Conservation (phyloP, 1,140 invertebrate genomes). For the Drosophila ambigua region DNA sequence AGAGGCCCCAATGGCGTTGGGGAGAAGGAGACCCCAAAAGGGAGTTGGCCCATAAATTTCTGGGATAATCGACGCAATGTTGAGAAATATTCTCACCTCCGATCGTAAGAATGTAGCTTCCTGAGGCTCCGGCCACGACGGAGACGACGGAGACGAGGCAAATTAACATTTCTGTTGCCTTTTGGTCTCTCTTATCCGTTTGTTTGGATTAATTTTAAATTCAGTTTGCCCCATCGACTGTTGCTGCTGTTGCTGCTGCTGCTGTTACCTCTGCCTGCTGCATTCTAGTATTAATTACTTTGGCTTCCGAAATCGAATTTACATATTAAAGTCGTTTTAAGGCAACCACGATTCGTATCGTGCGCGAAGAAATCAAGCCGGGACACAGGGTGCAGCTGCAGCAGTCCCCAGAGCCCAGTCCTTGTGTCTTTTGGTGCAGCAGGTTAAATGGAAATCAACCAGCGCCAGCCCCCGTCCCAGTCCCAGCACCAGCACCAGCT, state of each 20-base stretch:
- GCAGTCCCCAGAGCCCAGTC: background rate
- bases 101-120: slow-evolving; percentile 65
- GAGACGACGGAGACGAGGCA: slow-evolving; percentile 42
- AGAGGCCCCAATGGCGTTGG: background rate
- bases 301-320: slow-evolving; percentile 84
- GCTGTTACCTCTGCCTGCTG: slow-evolving; percentile 42
- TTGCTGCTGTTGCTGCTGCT: slow-evolving; percentile 7
- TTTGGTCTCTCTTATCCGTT: slow-evolving; percentile 74
- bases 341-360: slow-evolving; percentile 75
- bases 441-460: slow-evolving; percentile 82
- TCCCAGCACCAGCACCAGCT: too few relatives aligned
- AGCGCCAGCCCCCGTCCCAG: slow-evolving; percentile 29
- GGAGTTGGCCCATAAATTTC: slow-evolving; percentile 62
- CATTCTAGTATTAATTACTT: slow-evolving; percentile 83
- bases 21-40: slow-evolving; percentile 22
- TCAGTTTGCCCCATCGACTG: slow-evolving; percentile 56
- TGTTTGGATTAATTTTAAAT: slow-evolving; percentile 83
- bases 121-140: slow-evolving; percentile 32
- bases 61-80: slow-evolving; percentile 73
- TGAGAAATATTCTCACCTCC: slow-evolving; percentile 79
- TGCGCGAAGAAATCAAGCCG: slow-evolving; percentile 68
- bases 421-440: slow-evolving; percentile 57
- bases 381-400: slow-evolving; percentile 55
- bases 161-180: slow-evolving; percentile 80
- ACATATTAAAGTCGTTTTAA: slow-evolving; percentile 83